A percentile compares a stretch with the other conserved stretches of the same genome.
Conservation (phyloP, 2,797 vertebrate genomes). For the Gallinago solitaria region DNA sequence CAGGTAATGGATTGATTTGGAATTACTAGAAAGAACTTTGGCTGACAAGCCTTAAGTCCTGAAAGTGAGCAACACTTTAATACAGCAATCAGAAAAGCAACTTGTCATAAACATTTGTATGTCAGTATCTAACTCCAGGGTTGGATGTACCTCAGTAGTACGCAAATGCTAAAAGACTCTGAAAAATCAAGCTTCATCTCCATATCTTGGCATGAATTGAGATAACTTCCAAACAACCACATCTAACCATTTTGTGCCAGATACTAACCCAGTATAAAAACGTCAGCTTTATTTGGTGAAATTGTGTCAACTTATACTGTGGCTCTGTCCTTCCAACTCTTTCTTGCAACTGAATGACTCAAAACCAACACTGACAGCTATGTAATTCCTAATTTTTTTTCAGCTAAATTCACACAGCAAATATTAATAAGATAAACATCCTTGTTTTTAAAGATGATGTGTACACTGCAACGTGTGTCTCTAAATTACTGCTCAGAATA, state of each 20-base stretch:
- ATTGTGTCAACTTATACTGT: neutral
- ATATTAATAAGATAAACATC: neutral
- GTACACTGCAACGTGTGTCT: neutral
- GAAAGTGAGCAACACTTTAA: neutral
- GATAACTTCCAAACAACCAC: neutral
- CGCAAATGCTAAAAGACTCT: neutral
- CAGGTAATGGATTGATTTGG: neutral
- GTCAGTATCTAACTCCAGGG: neutral
- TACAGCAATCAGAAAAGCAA: neutral
- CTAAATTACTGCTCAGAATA: neutral
- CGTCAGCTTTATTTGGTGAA: neutral
- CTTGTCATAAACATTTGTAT: neutral
- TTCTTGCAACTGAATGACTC: neutral
- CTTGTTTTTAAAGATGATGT: neutral
- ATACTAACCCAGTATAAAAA: neutral
- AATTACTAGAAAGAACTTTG: neutral
- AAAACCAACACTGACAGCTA: neutral
- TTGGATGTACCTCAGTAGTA: neutral
- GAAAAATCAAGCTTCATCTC: neutral
- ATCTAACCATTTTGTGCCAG: neutral
- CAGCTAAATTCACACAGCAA: neutral
- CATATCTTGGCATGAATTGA: neutral
- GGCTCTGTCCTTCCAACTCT: neutral
- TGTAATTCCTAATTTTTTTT: neutral
- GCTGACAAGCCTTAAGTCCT: neutral